A percentile compares a stretch with the other conserved stretches of the same genome.
These are phyloP conservation scores for Metopolophium dirhodum DNA, from an alignment of 1,140 invertebrate genomes.

Conservation along the genomic window DNA sequence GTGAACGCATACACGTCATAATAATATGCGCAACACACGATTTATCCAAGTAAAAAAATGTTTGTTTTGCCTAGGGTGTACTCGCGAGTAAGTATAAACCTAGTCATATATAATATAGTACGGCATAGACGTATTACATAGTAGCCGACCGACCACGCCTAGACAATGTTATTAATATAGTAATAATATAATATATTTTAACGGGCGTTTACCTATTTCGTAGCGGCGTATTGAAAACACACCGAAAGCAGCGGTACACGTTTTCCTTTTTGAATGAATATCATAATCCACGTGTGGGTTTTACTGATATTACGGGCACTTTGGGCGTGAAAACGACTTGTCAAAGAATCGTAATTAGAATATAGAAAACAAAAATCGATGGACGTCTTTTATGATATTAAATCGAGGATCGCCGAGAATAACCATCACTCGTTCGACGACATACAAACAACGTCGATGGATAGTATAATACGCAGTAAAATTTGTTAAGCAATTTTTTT, in stretches of 20 bases:
- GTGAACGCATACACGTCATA: not conserved
- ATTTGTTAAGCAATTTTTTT: not conserved
- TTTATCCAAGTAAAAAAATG: not conserved
- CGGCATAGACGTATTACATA: not conserved
- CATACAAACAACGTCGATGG: not conserved
- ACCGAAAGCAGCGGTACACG: not conserved
- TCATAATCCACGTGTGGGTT: not conserved
- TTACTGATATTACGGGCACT: not conserved
- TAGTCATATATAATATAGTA: not conserved
- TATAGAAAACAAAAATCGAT: not conserved
- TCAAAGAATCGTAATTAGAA: not conserved
- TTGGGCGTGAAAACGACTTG: constrained; percentile 17
- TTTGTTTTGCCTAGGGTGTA: constrained; percentile 3
- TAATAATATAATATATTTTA: not conserved
- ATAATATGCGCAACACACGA: not conserved
- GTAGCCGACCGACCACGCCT: constrained; percentile 7
- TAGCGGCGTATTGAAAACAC: not conserved
- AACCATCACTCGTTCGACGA: not conserved
- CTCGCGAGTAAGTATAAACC: not conserved
- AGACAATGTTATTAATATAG: not conserved
- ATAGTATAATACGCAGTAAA: too few species aligned
- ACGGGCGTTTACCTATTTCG: not conserved
- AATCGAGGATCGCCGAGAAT: not conserved
- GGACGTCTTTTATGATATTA: not conserved
- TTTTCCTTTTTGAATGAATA: not conserved